Base-by-base conservation (phyloP, 23 tunicate species). In the Ciona savignyi region DNA sequence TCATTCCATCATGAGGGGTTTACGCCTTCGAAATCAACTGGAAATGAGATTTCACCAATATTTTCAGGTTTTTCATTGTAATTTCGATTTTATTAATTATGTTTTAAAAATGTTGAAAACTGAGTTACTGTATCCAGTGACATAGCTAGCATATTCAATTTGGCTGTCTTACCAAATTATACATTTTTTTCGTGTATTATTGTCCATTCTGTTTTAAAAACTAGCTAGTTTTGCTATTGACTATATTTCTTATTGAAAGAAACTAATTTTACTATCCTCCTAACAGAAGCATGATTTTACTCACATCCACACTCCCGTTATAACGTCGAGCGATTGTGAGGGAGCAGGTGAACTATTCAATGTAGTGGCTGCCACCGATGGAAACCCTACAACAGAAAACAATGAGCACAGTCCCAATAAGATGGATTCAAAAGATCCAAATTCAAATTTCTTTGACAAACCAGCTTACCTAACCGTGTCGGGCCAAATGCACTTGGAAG, bases 271-370 rank as follows among this genome's bases (percentile, higher is more conserved):
- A n/a, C n/a, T n/a, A n/a, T n/a, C n/a, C n/a, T n/a, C n/a, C n/a
- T n/a, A n/a, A 29, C 77, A 82, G 87, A 77, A 77, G 21, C 60
- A 72, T 30, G 84, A 67, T 33, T 89, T 68, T 73, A 31, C 63
- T 6, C 96, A 89, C 63, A 49, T 89, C 29, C 96, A 89, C 80
- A 89, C 96, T 9, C 96, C 96, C 26, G 28, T 78, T 1, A 32
- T 89, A 26, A 77, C 96, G 6, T 89, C 96, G 0, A 89, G 79
- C 65, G 84, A 82, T 56, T 89, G 96, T 67, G 96, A 89, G 78
- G 88, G 88, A 4, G 96, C 81, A 2, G 85, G 88, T 25, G 80
- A 78, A 64, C 34, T 79, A 30, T 89, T 89, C 62, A 4, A 64
- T 1, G 79, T 87, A 11, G 22, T 26, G 0, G 22, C 79, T 11